These are phyloP conservation scores for Lithophane ornitopus DNA, from an alignment of 2,888 invertebrate genomes.

Conservation along the genomic window DNA sequence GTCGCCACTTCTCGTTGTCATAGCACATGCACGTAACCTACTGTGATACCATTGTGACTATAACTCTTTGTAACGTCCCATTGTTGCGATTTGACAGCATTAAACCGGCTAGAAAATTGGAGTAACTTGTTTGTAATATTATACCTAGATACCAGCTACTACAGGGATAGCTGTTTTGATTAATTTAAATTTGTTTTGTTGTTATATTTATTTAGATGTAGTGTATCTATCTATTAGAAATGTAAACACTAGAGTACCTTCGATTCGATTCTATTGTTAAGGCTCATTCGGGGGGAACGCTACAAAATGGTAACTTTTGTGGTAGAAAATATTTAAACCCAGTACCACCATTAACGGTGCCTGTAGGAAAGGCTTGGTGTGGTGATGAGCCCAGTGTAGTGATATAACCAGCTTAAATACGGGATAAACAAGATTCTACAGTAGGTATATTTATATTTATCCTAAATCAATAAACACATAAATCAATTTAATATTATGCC, in stretches of 20 bases:
- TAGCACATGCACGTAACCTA: conserved; percentile 12
- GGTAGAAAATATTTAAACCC: background rate
- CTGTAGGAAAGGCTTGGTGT: no score
- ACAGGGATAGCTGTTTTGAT: no score
- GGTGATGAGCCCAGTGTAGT: no score
- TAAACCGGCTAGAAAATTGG: conserved; percentile 10
- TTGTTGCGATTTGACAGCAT: conserved; percentile 2
- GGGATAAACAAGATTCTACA: no score
- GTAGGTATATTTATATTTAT: no score
- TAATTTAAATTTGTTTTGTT: no score
- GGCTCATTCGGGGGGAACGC: background rate
- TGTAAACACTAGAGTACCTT: background rate
- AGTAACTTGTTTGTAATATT: background rate
- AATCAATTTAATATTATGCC: background rate
- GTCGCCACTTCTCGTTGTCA: conserved; percentile 17
- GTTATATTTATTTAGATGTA: no score
- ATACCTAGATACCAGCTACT: background rate
- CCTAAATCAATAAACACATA: no score
- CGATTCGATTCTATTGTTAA: background rate
- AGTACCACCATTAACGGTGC: no score
- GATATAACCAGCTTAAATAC: no score
- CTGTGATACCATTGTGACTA: conserved; percentile 7
- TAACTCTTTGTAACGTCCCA: background rate
- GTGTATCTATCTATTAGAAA: no score
- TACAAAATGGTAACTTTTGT: background rate